Evolutionary conservation across 2,888 invertebrate species (phyloP).

Genomic region (Liopterus haemorrhoidalis): DNA sequence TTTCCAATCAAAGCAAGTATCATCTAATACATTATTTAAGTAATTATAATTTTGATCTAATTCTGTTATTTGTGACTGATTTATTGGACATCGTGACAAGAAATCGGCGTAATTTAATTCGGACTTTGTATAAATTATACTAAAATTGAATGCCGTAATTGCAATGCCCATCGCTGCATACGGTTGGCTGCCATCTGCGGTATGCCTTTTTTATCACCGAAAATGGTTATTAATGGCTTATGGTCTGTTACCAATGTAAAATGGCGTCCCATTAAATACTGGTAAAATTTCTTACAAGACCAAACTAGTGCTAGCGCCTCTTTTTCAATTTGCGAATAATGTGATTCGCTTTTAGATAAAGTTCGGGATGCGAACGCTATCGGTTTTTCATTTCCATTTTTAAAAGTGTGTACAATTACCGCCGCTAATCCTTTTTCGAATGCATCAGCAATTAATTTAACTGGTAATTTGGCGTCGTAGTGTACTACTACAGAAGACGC

Average conservation of each 20-base stretch:
- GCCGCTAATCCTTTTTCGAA: not conserved
- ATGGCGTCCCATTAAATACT: slow-evolving; percentile 5
- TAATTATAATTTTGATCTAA: too few relatives aligned
- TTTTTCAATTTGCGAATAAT: slow-evolving; percentile 25
- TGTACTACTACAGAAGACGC: not conserved
- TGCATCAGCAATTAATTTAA: slow-evolving; percentile 17
- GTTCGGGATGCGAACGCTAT: slow-evolving; percentile 13
- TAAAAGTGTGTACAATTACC: slow-evolving; percentile 4
- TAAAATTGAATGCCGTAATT: slow-evolving; percentile 27
- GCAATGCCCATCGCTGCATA: slow-evolving; percentile 25
- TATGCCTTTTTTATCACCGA: slow-evolving; percentile 6
- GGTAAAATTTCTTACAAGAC: slow-evolving; percentile 9
- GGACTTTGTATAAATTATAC: slow-evolving; percentile 25
- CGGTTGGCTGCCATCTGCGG: slow-evolving; percentile 15
- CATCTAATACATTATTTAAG: too few relatives aligned
- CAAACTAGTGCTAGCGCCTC: slow-evolving; percentile 25
- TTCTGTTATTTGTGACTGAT: too few relatives aligned
- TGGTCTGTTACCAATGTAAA: slow-evolving; percentile 11
- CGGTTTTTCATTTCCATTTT: not conserved
- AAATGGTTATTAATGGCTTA: slow-evolving; percentile 14
- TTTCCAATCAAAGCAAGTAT: too few relatives aligned
- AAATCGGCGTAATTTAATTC: slow-evolving; percentile 26
- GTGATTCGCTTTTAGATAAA: slow-evolving; percentile 17
- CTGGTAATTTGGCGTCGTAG: slow-evolving; percentile 9
- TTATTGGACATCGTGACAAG: slow-evolving; percentile 14